Evolutionary conservation across 2,797 vertebrate species (phyloP).

Genomic region (Liasis olivaceus): DNA sequence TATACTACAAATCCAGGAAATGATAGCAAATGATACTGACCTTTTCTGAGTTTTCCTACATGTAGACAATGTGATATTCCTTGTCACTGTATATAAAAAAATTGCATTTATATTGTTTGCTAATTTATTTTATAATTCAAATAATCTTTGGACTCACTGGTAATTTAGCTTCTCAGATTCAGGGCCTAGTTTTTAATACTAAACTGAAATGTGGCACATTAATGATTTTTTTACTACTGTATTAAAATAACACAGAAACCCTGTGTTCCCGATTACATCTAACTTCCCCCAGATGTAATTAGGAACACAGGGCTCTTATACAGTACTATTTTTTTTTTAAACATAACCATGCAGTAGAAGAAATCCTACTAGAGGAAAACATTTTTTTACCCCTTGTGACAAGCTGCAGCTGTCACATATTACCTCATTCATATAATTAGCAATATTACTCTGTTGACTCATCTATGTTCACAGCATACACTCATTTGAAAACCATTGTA

Average conservation of each 20-base stretch:
- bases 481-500: neutral
- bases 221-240: neutral
- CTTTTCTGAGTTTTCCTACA: neutral
- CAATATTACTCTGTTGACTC: neutral
- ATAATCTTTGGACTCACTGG: neutral
- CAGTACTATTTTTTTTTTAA: neutral
- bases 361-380: neutral
- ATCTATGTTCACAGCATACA: neutral
- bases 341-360: neutral
- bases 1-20: neutral
- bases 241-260: neutral
- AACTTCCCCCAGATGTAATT: neutral
- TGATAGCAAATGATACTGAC: neutral
- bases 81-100: neutral
- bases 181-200: neutral
- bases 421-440: neutral
- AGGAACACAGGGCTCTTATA: neutral
- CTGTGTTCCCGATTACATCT: neutral
- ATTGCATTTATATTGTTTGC: neutral
- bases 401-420: neutral
- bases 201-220: neutral
- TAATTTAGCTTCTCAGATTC: neutral
- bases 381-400: neutral
- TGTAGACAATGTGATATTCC: neutral
- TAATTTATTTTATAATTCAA: neutral